phyloP scores from a whole-genome alignment of 2,797 vertebrate species.

The Leptodactylus fallax region DNA sequence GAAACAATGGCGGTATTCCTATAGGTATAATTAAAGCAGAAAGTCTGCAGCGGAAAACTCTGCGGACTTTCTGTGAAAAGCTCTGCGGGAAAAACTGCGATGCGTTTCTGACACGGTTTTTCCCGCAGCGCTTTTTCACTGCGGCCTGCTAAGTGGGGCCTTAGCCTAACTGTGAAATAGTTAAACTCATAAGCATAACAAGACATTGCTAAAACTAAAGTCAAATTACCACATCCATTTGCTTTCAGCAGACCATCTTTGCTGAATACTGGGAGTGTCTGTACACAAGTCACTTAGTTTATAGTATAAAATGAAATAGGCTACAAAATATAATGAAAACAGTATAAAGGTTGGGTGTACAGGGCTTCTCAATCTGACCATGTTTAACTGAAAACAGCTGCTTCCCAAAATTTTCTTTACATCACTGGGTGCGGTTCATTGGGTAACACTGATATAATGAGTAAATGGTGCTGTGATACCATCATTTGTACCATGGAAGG shows the following conservation, averaged over 20 bases:
- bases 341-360: background rate
- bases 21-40: too few relatives aligned
- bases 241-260: background rate
- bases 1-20: too few relatives aligned
- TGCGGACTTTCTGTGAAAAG: too few relatives aligned
- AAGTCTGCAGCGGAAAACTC: too few relatives aligned
- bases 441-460: background rate
- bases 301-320: background rate
- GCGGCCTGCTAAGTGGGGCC: too few relatives aligned
- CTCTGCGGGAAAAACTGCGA: too few relatives aligned
- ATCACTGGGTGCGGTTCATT: slow-evolving; percentile 22
- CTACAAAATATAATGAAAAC: background rate
- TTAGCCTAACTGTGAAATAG: too few relatives aligned
- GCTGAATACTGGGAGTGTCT: background rate
- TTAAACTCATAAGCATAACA: too few relatives aligned
- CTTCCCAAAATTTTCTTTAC: slow-evolving; percentile 3
- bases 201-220: too few relatives aligned
- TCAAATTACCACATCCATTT: background rate
- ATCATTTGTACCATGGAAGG: background rate
- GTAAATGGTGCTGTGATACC: background rate
- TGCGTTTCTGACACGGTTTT: too few relatives aligned
- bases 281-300: background rate
- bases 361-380: background rate
- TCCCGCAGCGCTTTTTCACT: too few relatives aligned
- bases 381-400: slow-evolving; percentile 44